Evolutionary conservation across 1,140 invertebrate species (phyloP).

Genomic region (Heliconius hewitsoni): DNA sequence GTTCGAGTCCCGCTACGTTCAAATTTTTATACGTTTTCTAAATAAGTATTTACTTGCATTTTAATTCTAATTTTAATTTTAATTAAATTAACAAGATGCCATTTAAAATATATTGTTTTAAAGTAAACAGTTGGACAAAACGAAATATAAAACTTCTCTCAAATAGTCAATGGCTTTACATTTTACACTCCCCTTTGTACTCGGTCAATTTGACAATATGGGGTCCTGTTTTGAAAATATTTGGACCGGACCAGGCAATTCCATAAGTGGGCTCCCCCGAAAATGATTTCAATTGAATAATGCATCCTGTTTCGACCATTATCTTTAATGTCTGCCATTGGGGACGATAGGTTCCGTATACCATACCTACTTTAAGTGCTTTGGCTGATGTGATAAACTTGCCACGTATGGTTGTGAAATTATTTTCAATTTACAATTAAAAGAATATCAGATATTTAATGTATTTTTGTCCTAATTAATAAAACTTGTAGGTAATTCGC

Average conservation of each 20-base stretch:
- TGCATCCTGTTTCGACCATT: slow-evolving; percentile 46
- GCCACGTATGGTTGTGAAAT: not conserved
- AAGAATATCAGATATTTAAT: not conserved
- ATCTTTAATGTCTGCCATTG: slow-evolving; percentile 31
- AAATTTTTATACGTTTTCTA: no score
- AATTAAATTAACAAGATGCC: not conserved
- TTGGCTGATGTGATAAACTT: not conserved
- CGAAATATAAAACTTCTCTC: slow-evolving; percentile 5
- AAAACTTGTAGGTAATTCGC: not conserved
- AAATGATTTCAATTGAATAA: slow-evolving; percentile 56
- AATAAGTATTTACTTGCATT: not conserved
- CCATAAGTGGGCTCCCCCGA: slow-evolving; percentile 48
- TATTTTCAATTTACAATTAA: not conserved
- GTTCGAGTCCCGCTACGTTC: no score
- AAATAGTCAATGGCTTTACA: slow-evolving; percentile 4
- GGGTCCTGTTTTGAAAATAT: slow-evolving; percentile 54
- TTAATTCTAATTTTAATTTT: not conserved
- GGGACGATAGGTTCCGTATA: not conserved
- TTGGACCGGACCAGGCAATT: slow-evolving; percentile 50
- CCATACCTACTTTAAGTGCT: not conserved
- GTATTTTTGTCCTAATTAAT: not conserved
- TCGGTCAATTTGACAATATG: slow-evolving; percentile 54
- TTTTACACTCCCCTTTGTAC: slow-evolving; percentile 11
- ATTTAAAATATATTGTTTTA: not conserved
- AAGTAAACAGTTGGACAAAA: not conserved